These are phyloP conservation scores for Clinocottus analis DNA, from an alignment of 2,113 vertebrate species.

Conservation along the genomic window DNA sequence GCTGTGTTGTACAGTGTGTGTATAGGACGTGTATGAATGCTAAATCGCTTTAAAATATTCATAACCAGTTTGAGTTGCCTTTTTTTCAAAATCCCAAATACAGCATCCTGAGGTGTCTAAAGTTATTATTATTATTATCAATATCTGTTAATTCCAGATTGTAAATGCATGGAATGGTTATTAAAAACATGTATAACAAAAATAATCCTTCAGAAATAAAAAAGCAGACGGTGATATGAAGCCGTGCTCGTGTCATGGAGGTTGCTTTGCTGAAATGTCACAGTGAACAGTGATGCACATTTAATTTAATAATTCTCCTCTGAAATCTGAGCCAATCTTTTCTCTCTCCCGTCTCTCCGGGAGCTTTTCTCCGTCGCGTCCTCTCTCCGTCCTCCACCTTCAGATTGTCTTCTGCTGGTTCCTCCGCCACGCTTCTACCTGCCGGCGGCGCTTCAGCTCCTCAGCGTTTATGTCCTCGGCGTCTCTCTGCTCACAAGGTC, in stretches of 20 bases:
- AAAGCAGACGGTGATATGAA: neutral
- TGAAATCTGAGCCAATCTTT: neutral
- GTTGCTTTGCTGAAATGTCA: neutral
- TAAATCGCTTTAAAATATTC: neutral
- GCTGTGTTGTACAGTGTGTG: too few species aligned
- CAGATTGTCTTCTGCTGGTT: conserved; percentile 30
- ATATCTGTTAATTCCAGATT: neutral
- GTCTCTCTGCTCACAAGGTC: conserved; percentile 18
- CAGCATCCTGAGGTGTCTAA: neutral
- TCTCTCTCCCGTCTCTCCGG: neutral
- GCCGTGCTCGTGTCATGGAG: too few species aligned
- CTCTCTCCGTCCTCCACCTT: neutral
- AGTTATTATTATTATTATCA: neutral
- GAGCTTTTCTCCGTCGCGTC: neutral
- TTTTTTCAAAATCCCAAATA: neutral
- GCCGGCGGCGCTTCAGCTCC: conserved; percentile 8
- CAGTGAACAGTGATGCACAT: neutral
- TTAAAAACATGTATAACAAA: neutral
- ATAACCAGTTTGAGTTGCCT: neutral
- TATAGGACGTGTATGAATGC: neutral
- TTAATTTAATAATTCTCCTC: neutral
- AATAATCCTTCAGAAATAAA: neutral
- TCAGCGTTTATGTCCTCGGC: conserved; percentile 31
- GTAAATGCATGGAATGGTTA: neutral
- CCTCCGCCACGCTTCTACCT: conserved; percentile 17